phyloP scores from a whole-genome alignment of 92 coral and sea anemone genomes.

The Hydrozoanthus gracilis region DNA sequence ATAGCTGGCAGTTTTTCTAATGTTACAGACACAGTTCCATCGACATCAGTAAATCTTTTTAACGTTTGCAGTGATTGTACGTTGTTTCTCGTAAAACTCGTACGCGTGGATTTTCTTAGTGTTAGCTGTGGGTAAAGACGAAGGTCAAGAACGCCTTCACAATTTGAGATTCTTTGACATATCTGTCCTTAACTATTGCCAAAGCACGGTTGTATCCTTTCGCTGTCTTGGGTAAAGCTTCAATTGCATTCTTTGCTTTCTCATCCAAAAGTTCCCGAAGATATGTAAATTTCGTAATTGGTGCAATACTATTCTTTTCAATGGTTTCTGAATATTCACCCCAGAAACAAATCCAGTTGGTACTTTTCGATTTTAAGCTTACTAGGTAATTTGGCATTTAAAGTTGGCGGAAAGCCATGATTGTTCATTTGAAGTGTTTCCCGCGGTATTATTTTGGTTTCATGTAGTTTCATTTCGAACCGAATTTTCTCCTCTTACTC shows the following conservation, averaged over 20 bases:
- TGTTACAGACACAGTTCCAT: slow-evolving; percentile 56
- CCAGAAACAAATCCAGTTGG: slow-evolving; percentile 60
- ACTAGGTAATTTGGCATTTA: too few species aligned
- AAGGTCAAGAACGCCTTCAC: slow-evolving; percentile 43
- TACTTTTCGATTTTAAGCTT: slow-evolving; percentile 45
- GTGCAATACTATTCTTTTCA: slow-evolving; percentile 44
- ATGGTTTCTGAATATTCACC: slow-evolving; percentile 53
- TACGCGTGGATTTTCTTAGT: slow-evolving; percentile 51
- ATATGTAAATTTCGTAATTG: slow-evolving; percentile 56
- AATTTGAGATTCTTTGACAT: slow-evolving; percentile 50
- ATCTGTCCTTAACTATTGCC: slow-evolving; percentile 43
- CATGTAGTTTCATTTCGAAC: slow-evolving; percentile 39
- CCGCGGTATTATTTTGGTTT: slow-evolving; percentile 44
- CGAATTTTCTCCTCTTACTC: slow-evolving; percentile 46
- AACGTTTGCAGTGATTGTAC: slow-evolving; percentile 63
- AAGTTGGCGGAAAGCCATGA: too few species aligned
- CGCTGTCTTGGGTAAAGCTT: slow-evolving; percentile 47
- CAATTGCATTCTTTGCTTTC: slow-evolving; percentile 34
- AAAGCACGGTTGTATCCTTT: slow-evolving; percentile 61
- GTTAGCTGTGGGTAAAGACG: neutral
- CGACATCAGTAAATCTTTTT: slow-evolving; percentile 49
- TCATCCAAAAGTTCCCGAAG: slow-evolving; percentile 35
- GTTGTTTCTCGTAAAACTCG: slow-evolving; percentile 50
- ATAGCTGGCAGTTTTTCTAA: slow-evolving; percentile 62
- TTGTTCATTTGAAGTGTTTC: slow-evolving; percentile 30